phyloP scores from a whole-genome alignment of 2,888 invertebrate genomes.

The Corbicula japonica region DNA sequence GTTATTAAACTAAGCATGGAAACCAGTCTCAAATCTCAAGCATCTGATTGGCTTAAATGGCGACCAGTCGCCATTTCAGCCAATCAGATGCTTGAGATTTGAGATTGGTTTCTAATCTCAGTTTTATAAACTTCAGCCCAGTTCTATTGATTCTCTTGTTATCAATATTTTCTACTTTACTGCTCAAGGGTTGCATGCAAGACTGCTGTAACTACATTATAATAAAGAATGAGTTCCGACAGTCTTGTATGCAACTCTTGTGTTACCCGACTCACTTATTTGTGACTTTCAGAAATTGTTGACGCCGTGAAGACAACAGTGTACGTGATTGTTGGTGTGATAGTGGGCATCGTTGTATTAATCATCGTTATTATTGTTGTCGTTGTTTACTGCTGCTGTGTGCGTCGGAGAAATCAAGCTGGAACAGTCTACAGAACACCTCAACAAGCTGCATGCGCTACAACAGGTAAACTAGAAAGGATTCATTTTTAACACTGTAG shows the following conservation, averaged over 20 bases:
- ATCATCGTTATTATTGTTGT: slow-evolving; percentile 34
- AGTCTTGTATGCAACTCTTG: background rate
- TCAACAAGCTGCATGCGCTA: slow-evolving; percentile 20
- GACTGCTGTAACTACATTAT: background rate
- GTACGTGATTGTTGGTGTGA: slow-evolving; percentile 28
- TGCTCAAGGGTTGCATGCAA: background rate
- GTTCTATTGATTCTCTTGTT: background rate
- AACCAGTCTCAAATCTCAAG: too few relatives aligned
- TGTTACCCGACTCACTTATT: too few relatives aligned
- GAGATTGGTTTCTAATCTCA: too few relatives aligned
- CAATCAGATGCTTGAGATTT: too few relatives aligned
- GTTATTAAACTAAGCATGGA: too few relatives aligned
- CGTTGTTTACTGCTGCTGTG: slow-evolving; percentile 31
- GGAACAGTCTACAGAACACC: slow-evolving; percentile 29
- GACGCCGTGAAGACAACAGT: slow-evolving; percentile 15
- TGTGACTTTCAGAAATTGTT: slow-evolving; percentile 1
- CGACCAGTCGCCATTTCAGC: too few relatives aligned
- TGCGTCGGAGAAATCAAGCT: slow-evolving; percentile 12
- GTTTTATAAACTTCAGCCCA: too few relatives aligned
- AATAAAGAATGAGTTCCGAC: background rate
- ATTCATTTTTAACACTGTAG: background rate
- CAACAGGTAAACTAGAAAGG: slow-evolving; percentile 21
- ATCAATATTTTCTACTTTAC: background rate
- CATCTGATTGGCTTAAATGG: too few relatives aligned
- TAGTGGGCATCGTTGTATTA: slow-evolving; percentile 24